These are phyloP conservation scores for Drosophila mercatorum DNA, from an alignment of 2,888 invertebrate species.

Conservation along the genomic window DNA sequence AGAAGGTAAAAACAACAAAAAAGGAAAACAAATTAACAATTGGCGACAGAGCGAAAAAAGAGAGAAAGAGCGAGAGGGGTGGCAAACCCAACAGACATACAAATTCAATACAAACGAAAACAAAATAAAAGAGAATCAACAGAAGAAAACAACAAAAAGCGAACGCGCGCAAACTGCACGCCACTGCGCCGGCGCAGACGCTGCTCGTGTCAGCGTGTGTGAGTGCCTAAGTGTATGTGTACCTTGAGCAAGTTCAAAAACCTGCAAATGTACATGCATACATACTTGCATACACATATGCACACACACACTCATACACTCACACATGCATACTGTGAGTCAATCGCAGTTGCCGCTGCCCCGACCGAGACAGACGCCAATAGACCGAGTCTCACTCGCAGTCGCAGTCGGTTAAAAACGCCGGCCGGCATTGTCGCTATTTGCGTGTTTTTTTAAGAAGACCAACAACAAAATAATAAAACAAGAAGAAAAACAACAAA, in stretches of 20 bases:
- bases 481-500: conserved; percentile 42
- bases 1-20: too few relatives aligned
- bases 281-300: not conserved
- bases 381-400: conserved; percentile 23
- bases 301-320: not conserved
- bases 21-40: too few relatives aligned
- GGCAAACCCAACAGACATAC: too few relatives aligned
- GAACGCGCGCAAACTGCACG: conserved; percentile 44
- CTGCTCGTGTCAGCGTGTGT: not conserved
- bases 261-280: not conserved
- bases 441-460: conserved; percentile 33
- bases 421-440: conserved; percentile 70
- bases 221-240: not conserved
- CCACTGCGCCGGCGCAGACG: conserved; percentile 60
- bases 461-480: conserved; percentile 5
- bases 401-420: conserved; percentile 71
- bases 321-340: conserved; percentile 43
- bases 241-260: conserved; percentile 1
- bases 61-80: too few relatives aligned
- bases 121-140: too few relatives aligned
- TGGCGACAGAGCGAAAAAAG: too few relatives aligned
- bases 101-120: too few relatives aligned
- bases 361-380: conserved; percentile 26
- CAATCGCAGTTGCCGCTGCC: conserved; percentile 39
- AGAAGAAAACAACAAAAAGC: conserved; percentile 7